Conservation (phyloP, 2,113 vertebrate genomes). For the Ptychochromis oligacanthus region DNA sequence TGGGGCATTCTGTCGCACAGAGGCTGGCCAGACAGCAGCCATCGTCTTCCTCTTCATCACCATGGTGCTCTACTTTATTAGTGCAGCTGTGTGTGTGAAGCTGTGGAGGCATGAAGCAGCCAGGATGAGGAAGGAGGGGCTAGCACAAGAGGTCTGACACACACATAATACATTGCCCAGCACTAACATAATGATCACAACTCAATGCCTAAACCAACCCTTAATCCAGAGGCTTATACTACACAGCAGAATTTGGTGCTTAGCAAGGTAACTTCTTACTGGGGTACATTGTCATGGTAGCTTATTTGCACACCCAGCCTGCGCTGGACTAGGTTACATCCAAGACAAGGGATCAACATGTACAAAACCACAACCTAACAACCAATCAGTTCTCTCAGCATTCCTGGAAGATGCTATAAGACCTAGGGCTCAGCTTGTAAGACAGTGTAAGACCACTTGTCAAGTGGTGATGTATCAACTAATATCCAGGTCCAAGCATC, state of each 20-base stretch:
- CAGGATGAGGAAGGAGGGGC: conserved; percentile 80
- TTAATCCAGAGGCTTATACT: neutral
- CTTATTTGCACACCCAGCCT: neutral
- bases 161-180: neutral
- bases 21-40: conserved; percentile 91
- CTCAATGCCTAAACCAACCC: neutral
- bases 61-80: conserved; percentile 87
- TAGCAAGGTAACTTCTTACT: neutral
- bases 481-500: neutral
- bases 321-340: neutral
- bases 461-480: neutral
- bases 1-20: conserved; percentile 87
- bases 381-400: neutral
- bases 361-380: neutral
- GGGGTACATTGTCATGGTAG: neutral
- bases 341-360: neutral
- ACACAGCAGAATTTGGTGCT: neutral
- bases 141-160: conserved; percentile 83
- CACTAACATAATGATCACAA: neutral
- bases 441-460: neutral
- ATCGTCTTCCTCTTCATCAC: conserved; percentile 91
- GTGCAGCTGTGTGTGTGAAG: conserved; percentile 86
- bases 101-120: conserved; percentile 92
- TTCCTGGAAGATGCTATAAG: neutral
- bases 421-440: no score